Conservation (phyloP, 1,140 invertebrate species). For the Bombus waltoni region DNA sequence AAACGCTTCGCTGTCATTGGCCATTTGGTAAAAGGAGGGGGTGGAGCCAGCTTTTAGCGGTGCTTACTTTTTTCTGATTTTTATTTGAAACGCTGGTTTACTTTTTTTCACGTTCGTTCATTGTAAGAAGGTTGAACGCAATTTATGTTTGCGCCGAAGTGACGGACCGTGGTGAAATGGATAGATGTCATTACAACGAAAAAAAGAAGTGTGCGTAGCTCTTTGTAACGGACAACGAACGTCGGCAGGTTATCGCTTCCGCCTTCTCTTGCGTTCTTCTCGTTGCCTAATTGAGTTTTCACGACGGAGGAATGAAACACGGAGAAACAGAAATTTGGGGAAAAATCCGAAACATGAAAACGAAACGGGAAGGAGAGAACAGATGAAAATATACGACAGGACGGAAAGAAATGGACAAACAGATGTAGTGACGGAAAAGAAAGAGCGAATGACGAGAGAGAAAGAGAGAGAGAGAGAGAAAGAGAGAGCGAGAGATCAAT, state of each 20-base stretch:
- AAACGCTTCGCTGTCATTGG: constrained; percentile 81
- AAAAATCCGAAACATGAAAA: not conserved
- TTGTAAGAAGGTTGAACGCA: constrained; percentile 58
- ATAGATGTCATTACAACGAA: constrained; percentile 4
- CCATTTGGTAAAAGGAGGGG: constrained; percentile 82
- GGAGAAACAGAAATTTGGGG: not conserved
- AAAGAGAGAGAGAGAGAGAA: constrained; percentile 21
- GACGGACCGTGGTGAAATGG: constrained; percentile 47
- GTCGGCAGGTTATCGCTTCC: constrained; percentile 67
- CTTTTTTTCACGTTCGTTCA: constrained; percentile 72
- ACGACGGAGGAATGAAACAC: constrained; percentile 1
- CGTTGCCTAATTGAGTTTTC: constrained; percentile 46
- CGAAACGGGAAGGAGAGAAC: constrained; percentile 22
- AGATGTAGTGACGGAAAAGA: constrained; percentile 25
- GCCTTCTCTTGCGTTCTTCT: constrained; percentile 69
- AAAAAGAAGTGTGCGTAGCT: constrained; percentile 23
- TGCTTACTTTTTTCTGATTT: constrained; percentile 76
- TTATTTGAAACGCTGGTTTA: constrained; percentile 71
- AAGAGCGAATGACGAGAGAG: constrained; percentile 27
- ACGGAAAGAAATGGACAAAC: constrained; percentile 54
- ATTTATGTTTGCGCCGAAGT: constrained; percentile 35
- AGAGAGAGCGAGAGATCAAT: constrained; percentile 24
- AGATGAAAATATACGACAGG: constrained; percentile 30
- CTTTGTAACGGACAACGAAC: constrained; percentile 53
- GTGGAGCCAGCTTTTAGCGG: constrained; percentile 82